A percentile compares a stretch with the other conserved stretches of the same genome.
phyloP scores from a whole-genome alignment of 1,140 invertebrate genomes.

The Ostrea denselamellosa region DNA sequence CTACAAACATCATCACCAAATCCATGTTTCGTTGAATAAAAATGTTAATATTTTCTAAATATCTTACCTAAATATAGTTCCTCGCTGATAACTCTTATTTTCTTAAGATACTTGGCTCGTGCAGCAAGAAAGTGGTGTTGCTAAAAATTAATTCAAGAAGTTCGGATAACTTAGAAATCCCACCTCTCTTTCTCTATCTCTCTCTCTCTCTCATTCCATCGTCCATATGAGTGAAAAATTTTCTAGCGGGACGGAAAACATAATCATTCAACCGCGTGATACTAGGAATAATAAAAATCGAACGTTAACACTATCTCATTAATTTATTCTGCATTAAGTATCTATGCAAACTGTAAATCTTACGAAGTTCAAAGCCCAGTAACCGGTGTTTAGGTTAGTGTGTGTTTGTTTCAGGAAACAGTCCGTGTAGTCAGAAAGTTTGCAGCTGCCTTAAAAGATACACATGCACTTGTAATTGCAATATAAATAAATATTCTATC shows the following conservation, averaged over 20 bases:
- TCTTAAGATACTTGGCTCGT: background rate
- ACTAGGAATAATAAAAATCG: no score
- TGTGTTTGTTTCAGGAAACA: constrained; percentile 23
- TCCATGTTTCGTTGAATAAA: background rate
- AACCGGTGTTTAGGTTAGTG: background rate
- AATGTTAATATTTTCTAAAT: background rate
- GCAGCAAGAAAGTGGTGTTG: constrained; percentile 32
- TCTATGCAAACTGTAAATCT: background rate
- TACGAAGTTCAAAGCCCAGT: constrained; percentile 18
- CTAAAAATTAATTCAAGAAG: background rate
- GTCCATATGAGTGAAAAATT: no score
- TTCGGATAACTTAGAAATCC: no score
- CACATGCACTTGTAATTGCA: background rate
- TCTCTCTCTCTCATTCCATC: no score
- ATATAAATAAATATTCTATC: no score
- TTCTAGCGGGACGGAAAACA: no score
- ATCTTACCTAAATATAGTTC: background rate
- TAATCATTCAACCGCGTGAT: no score
- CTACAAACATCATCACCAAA: background rate
- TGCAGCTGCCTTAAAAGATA: background rate
- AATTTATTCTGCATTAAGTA: no score
- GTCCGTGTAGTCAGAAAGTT: background rate
- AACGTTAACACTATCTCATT: no score
- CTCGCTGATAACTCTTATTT: background rate
- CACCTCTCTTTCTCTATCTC: no score